These are phyloP conservation scores for Lemur catta DNA, from an alignment of 2,797 vertebrate species.

Conservation along the genomic window DNA sequence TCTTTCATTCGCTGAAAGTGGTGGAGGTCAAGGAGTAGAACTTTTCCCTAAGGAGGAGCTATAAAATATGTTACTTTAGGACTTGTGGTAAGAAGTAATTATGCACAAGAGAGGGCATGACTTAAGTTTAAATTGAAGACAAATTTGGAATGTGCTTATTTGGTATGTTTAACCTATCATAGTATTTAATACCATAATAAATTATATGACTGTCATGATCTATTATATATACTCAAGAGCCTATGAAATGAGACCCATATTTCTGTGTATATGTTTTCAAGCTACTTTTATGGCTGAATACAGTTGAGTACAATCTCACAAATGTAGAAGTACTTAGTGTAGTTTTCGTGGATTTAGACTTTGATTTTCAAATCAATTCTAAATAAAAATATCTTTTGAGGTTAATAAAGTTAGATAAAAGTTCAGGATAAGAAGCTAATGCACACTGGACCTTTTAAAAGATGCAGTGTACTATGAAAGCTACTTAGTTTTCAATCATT, in stretches of 20 bases:
- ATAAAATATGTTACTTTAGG: neutral
- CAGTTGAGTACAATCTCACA: neutral
- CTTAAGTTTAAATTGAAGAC: conserved; percentile 18
- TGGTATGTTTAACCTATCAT: conserved; percentile 27
- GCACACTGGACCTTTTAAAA: neutral
- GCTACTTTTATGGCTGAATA: neutral
- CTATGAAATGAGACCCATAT: conserved; percentile 2
- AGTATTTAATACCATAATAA: conserved; percentile 43
- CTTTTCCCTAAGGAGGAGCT: neutral
- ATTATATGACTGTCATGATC: neutral
- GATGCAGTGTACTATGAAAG: neutral
- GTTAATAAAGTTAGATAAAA: conserved; percentile 17
- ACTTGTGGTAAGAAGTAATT: conserved; percentile 13
- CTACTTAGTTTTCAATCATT: neutral
- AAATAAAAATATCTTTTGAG: conserved; percentile 1
- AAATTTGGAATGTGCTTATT: neutral
- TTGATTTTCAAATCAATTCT: conserved; percentile 39
- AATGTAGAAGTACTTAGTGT: neutral
- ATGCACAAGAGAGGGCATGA: neutral
- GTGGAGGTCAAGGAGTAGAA: neutral
- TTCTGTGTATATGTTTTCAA: conserved; percentile 32
- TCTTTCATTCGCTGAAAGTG: conserved; percentile 13
- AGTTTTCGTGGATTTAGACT: conserved; percentile 17
- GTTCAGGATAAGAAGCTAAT: neutral
- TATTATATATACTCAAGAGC: neutral